Percentiles rank a stretch among this genome's conserved stretches.
These are phyloP conservation scores for Tolypeutes matacus DNA, from an alignment of 2,797 vertebrate species.

Conservation along the genomic window DNA sequence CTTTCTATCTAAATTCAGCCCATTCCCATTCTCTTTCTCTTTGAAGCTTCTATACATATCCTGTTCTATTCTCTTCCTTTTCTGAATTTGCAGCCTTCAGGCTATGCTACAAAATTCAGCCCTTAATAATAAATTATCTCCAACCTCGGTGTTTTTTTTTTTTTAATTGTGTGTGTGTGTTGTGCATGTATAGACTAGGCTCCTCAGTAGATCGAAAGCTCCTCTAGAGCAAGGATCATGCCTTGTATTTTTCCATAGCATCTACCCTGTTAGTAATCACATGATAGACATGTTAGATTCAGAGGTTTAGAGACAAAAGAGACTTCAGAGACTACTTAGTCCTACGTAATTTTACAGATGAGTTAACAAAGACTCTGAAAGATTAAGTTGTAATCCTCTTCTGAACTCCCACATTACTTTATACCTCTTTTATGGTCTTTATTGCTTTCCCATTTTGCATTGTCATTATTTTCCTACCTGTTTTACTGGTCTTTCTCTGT, in stretches of 20 bases:
- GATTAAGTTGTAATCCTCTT: neutral
- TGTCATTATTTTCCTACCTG: slow-evolving; percentile 50
- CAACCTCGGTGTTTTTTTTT: neutral
- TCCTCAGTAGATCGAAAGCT: neutral
- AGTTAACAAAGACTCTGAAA: slow-evolving; percentile 46
- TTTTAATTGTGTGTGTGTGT: neutral
- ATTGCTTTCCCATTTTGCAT: neutral
- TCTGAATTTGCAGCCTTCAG: neutral
- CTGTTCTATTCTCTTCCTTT: neutral
- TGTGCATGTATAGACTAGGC: accelerated
- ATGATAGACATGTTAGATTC: neutral
- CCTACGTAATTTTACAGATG: slow-evolving; percentile 43
- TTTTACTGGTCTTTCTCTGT: neutral
- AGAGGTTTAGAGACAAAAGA: neutral
- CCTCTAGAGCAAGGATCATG: neutral
- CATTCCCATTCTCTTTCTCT: neutral
- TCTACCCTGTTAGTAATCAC: neutral
- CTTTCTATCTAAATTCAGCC: neutral
- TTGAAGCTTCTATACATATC: neutral
- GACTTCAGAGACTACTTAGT: slow-evolving; percentile 21
- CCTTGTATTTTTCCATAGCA: neutral
- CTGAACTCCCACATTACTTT: slow-evolving; percentile 17
- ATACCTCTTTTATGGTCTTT: slow-evolving; percentile 10
- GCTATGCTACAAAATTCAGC: neutral
- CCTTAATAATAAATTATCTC: neutral